These are phyloP conservation scores for Petaurus breviceps DNA, from an alignment of 2,113 vertebrate species.

Conservation along the genomic window DNA sequence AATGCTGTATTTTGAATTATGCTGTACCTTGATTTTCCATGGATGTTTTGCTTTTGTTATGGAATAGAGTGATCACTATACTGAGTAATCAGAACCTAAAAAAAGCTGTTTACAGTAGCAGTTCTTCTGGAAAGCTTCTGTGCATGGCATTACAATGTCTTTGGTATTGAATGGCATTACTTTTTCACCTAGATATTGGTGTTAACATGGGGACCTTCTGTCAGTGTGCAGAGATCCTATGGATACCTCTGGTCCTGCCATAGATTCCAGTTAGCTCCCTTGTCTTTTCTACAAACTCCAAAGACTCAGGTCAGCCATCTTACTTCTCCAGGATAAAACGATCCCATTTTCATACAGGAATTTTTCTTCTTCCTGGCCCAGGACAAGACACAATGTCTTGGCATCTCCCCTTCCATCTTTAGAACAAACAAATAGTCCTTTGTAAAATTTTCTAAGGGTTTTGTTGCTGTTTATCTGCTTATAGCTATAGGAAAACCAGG, in stretches of 20 bases:
- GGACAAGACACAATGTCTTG: not conserved
- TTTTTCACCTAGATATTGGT: constrained; percentile 18
- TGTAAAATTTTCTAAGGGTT: not conserved
- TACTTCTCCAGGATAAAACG: not conserved
- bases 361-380: not conserved
- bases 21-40: too few relatives aligned
- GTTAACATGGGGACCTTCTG: not conserved
- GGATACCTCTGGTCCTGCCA: too few relatives aligned
- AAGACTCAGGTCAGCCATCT: not conserved
- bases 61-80: too few relatives aligned
- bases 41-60: too few relatives aligned
- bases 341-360: not conserved
- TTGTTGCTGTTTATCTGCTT: not conserved
- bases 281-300: not conserved
- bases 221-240: not conserved
- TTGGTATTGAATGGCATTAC: constrained; percentile 18
- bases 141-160: too few relatives aligned
- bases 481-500: not conserved
- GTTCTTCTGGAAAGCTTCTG: too few relatives aligned
- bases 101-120: too few relatives aligned
- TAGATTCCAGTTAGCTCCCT: too few relatives aligned
- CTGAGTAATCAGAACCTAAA: too few relatives aligned
- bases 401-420: not conserved
- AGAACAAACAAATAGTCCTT: not conserved
- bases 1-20: too few relatives aligned